Percentiles rank a stretch among this genome's conserved stretches.
phyloP scores from a whole-genome alignment of 2,797 vertebrate species.

The Brotula barbata region DNA sequence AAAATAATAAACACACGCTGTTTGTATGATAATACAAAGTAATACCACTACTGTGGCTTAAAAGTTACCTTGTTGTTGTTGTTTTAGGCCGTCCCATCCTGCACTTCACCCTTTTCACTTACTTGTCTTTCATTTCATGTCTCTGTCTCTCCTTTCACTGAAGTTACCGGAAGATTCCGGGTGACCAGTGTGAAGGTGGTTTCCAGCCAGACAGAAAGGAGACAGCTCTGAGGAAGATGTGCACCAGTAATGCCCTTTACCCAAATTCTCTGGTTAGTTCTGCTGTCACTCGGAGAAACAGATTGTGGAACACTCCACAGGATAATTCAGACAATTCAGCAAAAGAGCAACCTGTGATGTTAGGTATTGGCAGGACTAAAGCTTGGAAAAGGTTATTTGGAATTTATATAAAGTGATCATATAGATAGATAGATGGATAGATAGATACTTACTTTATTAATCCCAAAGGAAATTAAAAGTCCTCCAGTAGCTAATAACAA shows the following conservation, averaged over 20 bases:
- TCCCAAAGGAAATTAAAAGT: no score
- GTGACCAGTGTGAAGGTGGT: slow-evolving; percentile 87
- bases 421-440: no score
- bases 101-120: neutral
- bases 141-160: neutral
- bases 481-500: no score
- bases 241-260: slow-evolving; percentile 81
- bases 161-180: slow-evolving; percentile 94
- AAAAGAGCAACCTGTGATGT: neutral
- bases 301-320: neutral
- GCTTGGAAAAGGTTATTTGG: neutral
- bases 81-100: neutral
- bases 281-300: neutral
- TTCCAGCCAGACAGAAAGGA: slow-evolving; percentile 81
- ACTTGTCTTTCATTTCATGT: neutral
- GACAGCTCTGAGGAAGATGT: slow-evolving; percentile 84
- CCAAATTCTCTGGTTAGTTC: slow-evolving; percentile 76
- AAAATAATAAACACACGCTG: neutral
- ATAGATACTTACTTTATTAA: no score
- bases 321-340: no score
- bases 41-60: neutral
- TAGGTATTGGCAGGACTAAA: neutral
- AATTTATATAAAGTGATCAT: no score
- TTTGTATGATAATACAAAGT: neutral
- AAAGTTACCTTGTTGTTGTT: neutral